A percentile compares a stretch with the other conserved stretches of the same genome.
Evolutionary conservation across 2,797 vertebrate genomes (phyloP).

Genomic region (Ataeniobius toweri): DNA sequence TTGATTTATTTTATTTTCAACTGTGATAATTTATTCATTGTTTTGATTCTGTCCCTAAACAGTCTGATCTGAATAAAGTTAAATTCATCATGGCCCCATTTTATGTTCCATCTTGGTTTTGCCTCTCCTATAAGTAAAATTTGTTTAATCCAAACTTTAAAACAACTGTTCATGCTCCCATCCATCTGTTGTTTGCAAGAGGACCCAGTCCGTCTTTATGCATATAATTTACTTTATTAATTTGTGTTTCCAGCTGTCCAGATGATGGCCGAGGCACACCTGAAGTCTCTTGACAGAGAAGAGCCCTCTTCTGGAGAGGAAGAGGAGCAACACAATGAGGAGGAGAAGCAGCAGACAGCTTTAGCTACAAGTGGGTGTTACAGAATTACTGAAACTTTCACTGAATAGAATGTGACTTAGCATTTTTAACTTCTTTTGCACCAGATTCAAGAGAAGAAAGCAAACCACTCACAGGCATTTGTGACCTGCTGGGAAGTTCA

Average conservation of each 20-base stretch:
- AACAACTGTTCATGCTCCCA: not conserved
- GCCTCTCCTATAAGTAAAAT: not conserved
- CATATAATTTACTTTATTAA: not conserved
- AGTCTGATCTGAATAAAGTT: not conserved
- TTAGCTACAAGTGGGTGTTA: slow-evolving; percentile 47
- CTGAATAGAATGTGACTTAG: not conserved
- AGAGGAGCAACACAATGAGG: slow-evolving; percentile 67
- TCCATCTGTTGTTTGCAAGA: not conserved
- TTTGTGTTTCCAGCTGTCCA: slow-evolving; percentile 83
- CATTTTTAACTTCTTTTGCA: slow-evolving; percentile 27
- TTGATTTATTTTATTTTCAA: not conserved
- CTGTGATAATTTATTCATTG: not conserved
- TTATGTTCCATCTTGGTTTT: not conserved
- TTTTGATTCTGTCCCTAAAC: not conserved
- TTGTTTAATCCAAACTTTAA: not conserved
- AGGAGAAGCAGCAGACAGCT: slow-evolving; percentile 55
- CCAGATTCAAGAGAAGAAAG: slow-evolving; percentile 43
- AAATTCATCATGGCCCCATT: not conserved
- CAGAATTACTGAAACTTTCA: not conserved
- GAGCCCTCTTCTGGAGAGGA: slow-evolving; percentile 76
- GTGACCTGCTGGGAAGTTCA: slow-evolving; percentile 26
- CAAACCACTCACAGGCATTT: slow-evolving; percentile 27
- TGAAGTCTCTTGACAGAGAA: slow-evolving; percentile 71
- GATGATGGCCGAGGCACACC: slow-evolving; percentile 88
- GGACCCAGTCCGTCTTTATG: not conserved